Percentiles rank a stretch among this genome's conserved stretches.
Conservation (phyloP, 2,113 vertebrate species). For the Lampris incognitus region DNA sequence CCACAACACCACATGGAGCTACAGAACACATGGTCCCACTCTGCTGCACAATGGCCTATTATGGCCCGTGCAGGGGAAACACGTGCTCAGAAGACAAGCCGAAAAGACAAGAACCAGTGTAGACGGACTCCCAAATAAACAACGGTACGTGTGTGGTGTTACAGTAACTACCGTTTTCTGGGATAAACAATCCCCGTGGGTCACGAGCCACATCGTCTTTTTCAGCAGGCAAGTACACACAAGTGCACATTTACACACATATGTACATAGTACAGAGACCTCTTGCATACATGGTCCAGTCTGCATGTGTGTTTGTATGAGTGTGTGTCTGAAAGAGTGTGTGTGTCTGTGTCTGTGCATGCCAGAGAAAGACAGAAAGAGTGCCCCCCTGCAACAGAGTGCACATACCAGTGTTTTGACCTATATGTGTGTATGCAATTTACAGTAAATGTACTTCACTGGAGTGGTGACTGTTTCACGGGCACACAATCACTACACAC, state of each 20-base stretch:
- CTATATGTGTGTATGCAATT: too few species aligned
- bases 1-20: constrained; percentile 67
- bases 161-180: constrained; percentile 50
- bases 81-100: constrained; percentile 36
- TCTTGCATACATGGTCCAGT: neutral
- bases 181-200: constrained; percentile 50
- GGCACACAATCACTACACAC: neutral
- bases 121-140: constrained; percentile 59
- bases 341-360: too few species aligned
- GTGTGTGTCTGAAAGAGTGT: too few species aligned
- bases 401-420: too few species aligned
- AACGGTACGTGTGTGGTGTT: constrained; percentile 57
- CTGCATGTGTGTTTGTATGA: too few species aligned
- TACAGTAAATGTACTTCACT: too few species aligned
- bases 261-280: neutral
- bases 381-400: too few species aligned
- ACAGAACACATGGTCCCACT: constrained; percentile 72
- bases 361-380: too few species aligned
- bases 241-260: constrained; percentile 10
- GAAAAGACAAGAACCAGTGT: constrained; percentile 32
- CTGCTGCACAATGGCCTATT: constrained; percentile 57
- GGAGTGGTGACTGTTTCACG: neutral
- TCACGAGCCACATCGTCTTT: constrained; percentile 36
- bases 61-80: constrained; percentile 22
- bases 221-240: constrained; percentile 21